Conservation (phyloP, 2,113 vertebrate genomes). For the Erpornis zantholeuca region DNA sequence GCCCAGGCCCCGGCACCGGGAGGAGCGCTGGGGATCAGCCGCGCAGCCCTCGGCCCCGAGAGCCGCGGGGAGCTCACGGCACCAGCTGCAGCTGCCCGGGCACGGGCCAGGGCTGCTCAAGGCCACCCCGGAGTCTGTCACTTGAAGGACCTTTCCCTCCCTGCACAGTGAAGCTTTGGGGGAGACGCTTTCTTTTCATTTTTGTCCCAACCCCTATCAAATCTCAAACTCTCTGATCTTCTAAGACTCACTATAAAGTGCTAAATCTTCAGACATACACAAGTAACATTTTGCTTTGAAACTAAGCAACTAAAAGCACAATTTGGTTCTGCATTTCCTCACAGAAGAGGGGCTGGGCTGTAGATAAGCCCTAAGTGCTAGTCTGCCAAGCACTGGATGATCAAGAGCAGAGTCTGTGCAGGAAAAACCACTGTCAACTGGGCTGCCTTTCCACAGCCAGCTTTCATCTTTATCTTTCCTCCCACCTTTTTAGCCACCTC, state of each 20-base stretch:
- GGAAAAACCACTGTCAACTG: not conserved
- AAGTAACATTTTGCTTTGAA: slow-evolving; percentile 35
- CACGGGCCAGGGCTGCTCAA: not conserved
- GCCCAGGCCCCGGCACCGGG: not conserved
- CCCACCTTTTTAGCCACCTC: not conserved
- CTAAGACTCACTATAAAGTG: not conserved
- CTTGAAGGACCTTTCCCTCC: not conserved
- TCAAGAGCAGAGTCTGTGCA: not conserved
- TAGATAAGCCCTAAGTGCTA: not conserved
- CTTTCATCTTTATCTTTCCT: not conserved
- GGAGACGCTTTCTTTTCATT: not conserved
- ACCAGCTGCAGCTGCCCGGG: not conserved
- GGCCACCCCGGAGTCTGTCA: not conserved
- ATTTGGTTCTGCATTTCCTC: not conserved
- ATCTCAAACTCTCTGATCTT: not conserved
- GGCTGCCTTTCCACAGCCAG: not conserved
- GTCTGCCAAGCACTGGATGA: not conserved
- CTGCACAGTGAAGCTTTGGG: not conserved
- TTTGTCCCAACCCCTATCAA: not conserved
- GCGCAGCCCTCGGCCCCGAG: fast-evolving
- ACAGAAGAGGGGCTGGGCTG: not conserved
- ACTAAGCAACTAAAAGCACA: slow-evolving; percentile 9
- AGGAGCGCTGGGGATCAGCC: fast-evolving
- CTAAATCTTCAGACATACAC: not conserved
- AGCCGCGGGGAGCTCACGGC: fast-evolving